Conservation (phyloP, 30 jellyfish, hydroid and myxozoan species). For the Aurelia sp. region DNA sequence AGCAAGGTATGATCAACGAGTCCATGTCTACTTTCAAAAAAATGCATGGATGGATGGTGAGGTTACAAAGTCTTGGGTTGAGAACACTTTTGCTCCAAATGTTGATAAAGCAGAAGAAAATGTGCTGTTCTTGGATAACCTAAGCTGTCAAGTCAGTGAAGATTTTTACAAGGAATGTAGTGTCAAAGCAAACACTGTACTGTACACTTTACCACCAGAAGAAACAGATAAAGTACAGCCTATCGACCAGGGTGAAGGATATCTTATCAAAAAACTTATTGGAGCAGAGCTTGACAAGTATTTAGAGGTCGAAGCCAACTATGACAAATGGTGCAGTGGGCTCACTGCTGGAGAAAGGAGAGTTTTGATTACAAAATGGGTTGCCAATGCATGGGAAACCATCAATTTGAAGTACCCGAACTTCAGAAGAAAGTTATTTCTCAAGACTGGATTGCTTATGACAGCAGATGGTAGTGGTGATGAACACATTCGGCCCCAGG, state of each 20-base stretch:
- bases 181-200: conserved; percentile 22
- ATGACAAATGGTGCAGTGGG: conserved; percentile 23
- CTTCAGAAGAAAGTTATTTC: conserved; percentile 36
- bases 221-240: conserved; percentile 48
- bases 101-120: conserved; percentile 29
- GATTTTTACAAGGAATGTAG: conserved; percentile 26
- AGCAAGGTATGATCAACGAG: conserved; percentile 16
- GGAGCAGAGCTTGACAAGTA: conserved; percentile 34
- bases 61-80: conserved; percentile 9
- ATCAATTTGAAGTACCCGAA: conserved; percentile 13
- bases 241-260: conserved; percentile 43
- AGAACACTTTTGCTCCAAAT: conserved; percentile 29
- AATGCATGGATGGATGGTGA: conserved; percentile 51
- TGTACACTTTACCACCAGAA: conserved; percentile 30
- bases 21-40: conserved; percentile 25
- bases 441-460: conserved; percentile 30
- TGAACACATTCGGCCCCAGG: conserved; percentile 15
- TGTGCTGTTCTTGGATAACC: conserved; percentile 46
- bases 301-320: conserved; percentile 1
- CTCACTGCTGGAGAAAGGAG: conserved; percentile 13
- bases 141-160: conserved; percentile 26
- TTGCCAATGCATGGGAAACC: neutral
- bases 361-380: too few relatives aligned
- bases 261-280: conserved; percentile 13
- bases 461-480: conserved; percentile 23